These are phyloP conservation scores for Myotis davidii DNA, from an alignment of 2,113 vertebrate species.

Conservation along the genomic window DNA sequence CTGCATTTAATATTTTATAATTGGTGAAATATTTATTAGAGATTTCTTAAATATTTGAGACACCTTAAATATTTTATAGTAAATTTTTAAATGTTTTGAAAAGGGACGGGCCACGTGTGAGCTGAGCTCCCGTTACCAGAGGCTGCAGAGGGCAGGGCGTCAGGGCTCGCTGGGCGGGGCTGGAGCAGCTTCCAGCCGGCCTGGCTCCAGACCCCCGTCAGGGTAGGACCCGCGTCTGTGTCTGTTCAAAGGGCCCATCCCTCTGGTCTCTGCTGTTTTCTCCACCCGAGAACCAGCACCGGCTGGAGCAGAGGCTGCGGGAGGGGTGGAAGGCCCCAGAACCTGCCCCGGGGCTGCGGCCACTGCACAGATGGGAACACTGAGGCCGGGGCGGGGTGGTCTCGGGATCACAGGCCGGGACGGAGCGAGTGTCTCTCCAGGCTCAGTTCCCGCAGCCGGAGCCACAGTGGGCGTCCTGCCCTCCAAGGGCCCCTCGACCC, in stretches of 20 bases:
- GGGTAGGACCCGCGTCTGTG: neutral
- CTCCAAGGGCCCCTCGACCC: no score
- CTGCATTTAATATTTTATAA: constrained; percentile 61
- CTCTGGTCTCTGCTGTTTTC: neutral
- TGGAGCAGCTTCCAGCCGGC: no score
- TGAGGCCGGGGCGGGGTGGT: neutral
- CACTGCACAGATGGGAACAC: accelerated
- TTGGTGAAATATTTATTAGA: constrained; percentile 72
- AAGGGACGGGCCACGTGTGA: neutral
- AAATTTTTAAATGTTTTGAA: constrained; percentile 55
- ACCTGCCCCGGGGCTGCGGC: accelerated
- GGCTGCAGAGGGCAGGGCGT: neutral
- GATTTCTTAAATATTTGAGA: constrained; percentile 67
- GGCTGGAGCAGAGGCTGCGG: accelerated
- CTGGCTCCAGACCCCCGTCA: accelerated
- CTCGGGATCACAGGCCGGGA: neutral
- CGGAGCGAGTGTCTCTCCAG: no score
- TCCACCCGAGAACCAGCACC: neutral
- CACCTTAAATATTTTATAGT: constrained; percentile 63
- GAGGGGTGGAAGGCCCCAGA: accelerated
- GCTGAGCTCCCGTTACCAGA: accelerated
- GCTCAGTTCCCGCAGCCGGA: no score
- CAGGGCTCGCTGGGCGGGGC: accelerated
- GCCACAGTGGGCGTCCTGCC: no score
- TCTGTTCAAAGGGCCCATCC: accelerated